Evolutionary conservation across 2,113 vertebrate genomes (phyloP).

Genomic region (Eudorcas thomsonii): DNA sequence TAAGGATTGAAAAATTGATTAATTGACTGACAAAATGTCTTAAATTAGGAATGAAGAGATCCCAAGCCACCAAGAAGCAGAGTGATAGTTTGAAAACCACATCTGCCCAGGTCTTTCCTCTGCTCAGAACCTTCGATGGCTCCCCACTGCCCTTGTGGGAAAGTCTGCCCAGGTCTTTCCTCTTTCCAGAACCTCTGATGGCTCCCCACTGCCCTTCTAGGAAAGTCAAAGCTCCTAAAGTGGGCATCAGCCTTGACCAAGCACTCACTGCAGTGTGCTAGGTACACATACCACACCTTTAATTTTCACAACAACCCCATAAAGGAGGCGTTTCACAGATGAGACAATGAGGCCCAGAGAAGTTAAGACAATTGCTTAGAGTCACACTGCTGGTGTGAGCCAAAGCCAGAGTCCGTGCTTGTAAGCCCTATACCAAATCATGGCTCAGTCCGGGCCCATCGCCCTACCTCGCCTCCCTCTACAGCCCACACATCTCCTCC

Average conservation of each 20-base stretch:
- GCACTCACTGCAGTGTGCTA: not conserved
- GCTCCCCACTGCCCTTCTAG: too few species aligned
- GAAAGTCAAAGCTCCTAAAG: not conserved
- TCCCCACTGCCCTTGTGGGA: not conserved
- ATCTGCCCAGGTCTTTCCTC: not conserved
- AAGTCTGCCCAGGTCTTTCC: not conserved
- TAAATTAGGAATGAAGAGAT: not conserved
- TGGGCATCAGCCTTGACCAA: not conserved
- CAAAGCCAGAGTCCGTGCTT: too few species aligned
- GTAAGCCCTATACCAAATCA: not conserved
- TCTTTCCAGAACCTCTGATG: rapidly evolving
- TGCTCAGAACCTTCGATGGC: too few species aligned
- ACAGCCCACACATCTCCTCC: too few species aligned
- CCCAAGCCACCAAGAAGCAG: not conserved
- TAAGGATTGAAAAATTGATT: not conserved
- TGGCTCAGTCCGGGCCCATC: rapidly evolving
- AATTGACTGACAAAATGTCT: not conserved
- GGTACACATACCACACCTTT: not conserved
- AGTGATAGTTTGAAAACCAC: not conserved
- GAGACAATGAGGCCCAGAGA: not conserved
- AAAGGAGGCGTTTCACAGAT: not conserved
- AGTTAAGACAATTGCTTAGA: not conserved
- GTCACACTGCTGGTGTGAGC: not conserved
- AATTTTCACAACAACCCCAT: too few species aligned
- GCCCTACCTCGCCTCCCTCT: rapidly evolving